Percentiles rank a stretch among this genome's conserved stretches.
These are phyloP conservation scores for Phaethornis superciliosus DNA, from an alignment of 2,113 vertebrate genomes.

Conservation along the genomic window DNA sequence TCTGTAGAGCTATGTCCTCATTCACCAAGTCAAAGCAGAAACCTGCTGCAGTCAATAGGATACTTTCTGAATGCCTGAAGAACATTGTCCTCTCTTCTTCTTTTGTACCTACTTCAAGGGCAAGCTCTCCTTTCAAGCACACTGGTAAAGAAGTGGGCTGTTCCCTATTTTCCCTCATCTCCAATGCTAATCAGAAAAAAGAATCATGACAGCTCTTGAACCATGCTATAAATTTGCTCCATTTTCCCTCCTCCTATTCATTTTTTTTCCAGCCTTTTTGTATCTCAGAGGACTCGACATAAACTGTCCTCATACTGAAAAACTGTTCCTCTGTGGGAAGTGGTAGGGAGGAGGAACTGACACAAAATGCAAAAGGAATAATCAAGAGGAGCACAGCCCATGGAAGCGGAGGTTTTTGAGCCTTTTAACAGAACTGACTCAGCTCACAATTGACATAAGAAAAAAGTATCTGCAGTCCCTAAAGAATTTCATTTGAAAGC, in stretches of 20 bases:
- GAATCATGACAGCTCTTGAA: background rate
- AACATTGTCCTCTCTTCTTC: background rate
- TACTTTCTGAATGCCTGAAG: background rate
- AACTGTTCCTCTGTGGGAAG: background rate
- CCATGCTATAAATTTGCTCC: fast-evolving
- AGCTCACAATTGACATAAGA: background rate
- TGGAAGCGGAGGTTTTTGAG: background rate
- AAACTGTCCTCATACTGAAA: background rate
- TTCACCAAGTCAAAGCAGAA: background rate
- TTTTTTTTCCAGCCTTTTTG: background rate
- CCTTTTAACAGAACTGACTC: background rate
- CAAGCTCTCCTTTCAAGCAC: background rate
- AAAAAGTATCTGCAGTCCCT: constrained; percentile 13
- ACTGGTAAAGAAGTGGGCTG: background rate
- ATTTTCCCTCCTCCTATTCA: background rate
- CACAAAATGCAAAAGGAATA: background rate
- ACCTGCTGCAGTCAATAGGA: background rate
- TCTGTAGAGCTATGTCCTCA: background rate
- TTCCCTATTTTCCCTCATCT: background rate
- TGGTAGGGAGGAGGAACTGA: background rate
- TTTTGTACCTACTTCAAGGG: background rate
- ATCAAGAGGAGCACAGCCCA: background rate
- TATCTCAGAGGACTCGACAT: background rate
- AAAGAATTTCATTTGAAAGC: constrained; percentile 18
- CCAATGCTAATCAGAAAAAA: background rate